Conservation (phyloP, 1,140 invertebrate species). For the Cydia splendana region DNA sequence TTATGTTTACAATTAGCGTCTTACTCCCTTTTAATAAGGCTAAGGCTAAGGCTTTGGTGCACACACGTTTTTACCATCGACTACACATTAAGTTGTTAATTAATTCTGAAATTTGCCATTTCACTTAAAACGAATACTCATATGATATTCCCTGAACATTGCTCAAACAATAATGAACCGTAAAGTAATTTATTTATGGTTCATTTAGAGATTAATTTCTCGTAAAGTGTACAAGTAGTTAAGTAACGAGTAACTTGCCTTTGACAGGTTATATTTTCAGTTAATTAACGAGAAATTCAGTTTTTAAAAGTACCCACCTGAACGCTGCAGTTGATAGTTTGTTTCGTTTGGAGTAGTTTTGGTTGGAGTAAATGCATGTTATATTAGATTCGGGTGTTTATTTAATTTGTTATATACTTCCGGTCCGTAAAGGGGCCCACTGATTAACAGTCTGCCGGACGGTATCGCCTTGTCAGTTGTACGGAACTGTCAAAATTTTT, state of each 20-base stretch:
- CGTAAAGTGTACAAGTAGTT: background rate
- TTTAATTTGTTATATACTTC: background rate
- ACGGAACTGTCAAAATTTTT: too few relatives aligned
- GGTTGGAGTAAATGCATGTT: constrained; percentile 35
- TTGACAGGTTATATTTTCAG: constrained; percentile 54
- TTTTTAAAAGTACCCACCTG: constrained; percentile 36
- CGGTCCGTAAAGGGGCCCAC: too few relatives aligned
- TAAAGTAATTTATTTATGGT: background rate
- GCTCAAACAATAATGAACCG: background rate
- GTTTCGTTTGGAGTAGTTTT: constrained; percentile 25
- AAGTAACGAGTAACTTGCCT: constrained; percentile 38
- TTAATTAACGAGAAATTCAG: constrained; percentile 54
- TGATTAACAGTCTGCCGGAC: too few relatives aligned
- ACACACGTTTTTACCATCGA: background rate
- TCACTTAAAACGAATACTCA: background rate
- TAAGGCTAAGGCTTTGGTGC: too few relatives aligned
- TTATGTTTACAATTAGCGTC: background rate
- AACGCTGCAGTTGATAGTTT: background rate
- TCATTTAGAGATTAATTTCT: background rate
- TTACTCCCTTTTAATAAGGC: background rate
- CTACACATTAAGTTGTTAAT: background rate
- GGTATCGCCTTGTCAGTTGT: too few relatives aligned
- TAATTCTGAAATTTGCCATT: background rate
- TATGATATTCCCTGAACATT: background rate
- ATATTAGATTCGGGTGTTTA: background rate